Percentiles rank a stretch among this genome's conserved stretches.
Conservation (phyloP, 2,888 invertebrate genomes). For the Eilema sororculum region DNA sequence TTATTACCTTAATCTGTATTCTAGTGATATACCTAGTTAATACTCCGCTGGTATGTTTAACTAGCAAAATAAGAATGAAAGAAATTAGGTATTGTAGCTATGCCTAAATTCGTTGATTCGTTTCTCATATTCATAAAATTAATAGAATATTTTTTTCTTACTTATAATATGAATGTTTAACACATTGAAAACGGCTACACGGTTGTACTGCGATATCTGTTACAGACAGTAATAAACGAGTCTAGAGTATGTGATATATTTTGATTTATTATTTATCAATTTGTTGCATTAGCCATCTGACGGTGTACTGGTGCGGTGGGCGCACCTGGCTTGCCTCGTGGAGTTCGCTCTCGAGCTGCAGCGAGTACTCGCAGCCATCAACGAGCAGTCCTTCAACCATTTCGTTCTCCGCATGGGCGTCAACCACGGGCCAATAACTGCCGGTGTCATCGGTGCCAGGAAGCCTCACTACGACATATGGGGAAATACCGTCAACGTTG, state of each 20-base stretch:
- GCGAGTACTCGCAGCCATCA: constrained; percentile 95
- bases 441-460: constrained; percentile 97
- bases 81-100: no score
- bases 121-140: no score
- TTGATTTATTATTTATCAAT: not conserved
- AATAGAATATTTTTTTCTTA: no score
- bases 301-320: constrained; percentile 92
- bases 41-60: no score
- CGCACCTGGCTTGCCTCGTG: constrained; percentile 93
- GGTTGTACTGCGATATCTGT: not conserved
- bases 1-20: no score
- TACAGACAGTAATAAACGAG: not conserved
- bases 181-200: no score
- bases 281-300: constrained; percentile 88
- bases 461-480: constrained; percentile 99
- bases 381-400: constrained; percentile 98
- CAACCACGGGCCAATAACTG: constrained; percentile 98
- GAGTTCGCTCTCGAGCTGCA: constrained; percentile 97
- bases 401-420: constrained; percentile 97
- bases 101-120: no score
- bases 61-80: no score
- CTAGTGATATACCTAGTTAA: no score
- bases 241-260: not conserved
- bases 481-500: constrained; percentile 99
- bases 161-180: no score